Base-by-base conservation (phyloP, 2,888 invertebrate species). In the Cephus runcator region DNA sequence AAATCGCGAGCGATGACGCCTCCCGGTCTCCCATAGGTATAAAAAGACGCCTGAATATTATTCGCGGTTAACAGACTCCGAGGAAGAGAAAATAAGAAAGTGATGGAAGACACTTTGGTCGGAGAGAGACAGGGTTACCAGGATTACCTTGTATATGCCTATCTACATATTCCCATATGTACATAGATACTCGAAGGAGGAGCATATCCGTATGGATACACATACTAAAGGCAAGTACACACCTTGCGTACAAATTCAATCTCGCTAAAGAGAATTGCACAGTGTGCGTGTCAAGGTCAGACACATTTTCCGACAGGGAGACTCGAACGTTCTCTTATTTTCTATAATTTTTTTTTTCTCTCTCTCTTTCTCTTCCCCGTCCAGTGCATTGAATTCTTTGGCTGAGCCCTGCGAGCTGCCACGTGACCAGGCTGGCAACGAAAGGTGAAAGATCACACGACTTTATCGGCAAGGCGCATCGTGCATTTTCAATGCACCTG, bases 221-320 rank as follows among this genome's bases (percentile, higher is more conserved):
- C 56, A 56, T 23, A 56, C 23, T 2, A 31, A 34, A 34, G 69
- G 76, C 76, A 56, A 33, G 23, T 30, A 76, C 73, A 78, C 77
- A 75, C 76, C 75, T 30, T 36, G 73, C 77, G 75, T 79, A 77
- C 77, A 76, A 68, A 83, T 79, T 74, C 73, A 35, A 73, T 56
- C 73, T 73, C 69, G 78, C 12, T 69, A 73, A 73, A 76, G 75
- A 78, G 75, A 81, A 83, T 80, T 79, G 78, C 82, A 79, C 56
- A 69, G 78, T 81, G 81, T 83, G 83, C 86, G 85, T 86, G 87
- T 88, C 89, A 89, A 89, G 90, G 88, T 88, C 85, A 85, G 82
- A 83, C 81, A 80, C 85, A 85, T 88, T 89, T 90, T 86, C 56
- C 56, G 56, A 56, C 56, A 56, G 56, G 56, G 23, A 23, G 56